phyloP scores from a whole-genome alignment of 2,888 invertebrate genomes.

The Prosapia bicincta region DNA sequence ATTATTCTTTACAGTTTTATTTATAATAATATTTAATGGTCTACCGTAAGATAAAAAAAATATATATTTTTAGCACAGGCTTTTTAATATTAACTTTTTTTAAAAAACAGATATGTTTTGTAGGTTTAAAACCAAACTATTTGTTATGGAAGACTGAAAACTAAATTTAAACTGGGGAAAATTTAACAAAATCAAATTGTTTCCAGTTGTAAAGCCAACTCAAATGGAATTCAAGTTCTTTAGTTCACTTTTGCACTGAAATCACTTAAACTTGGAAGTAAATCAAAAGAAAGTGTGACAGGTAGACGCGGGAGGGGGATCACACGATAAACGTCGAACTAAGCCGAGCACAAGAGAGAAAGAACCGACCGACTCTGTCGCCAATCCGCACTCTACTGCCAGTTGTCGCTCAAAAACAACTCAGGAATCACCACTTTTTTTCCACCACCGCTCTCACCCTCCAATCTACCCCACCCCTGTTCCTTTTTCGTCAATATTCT shows the following conservation, averaged over 20 bases:
- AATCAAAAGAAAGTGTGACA: slow-evolving; percentile 22
- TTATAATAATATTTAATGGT: too few relatives aligned
- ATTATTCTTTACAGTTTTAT: too few relatives aligned
- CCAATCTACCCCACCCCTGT: slow-evolving; percentile 20
- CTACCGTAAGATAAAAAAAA: too few relatives aligned
- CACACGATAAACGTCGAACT: slow-evolving; percentile 27
- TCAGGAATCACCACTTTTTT: slow-evolving; percentile 30
- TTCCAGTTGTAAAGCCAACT: background rate
- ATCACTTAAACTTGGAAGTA: slow-evolving; percentile 4
- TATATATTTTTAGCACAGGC: too few relatives aligned
- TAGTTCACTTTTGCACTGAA: background rate
- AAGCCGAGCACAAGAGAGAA: background rate
- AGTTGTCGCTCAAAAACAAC: slow-evolving; percentile 30
- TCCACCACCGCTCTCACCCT: slow-evolving; percentile 25
- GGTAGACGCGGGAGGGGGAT: slow-evolving; percentile 29
- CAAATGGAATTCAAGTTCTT: background rate
- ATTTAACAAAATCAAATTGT: background rate
- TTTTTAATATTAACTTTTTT: too few relatives aligned
- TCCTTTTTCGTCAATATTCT: slow-evolving; percentile 33
- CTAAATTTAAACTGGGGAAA: too few relatives aligned
- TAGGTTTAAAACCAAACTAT: too few relatives aligned
- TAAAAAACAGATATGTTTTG: too few relatives aligned
- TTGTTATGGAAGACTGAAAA: too few relatives aligned
- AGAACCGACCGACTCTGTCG: slow-evolving; percentile 18
- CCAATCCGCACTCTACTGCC: slow-evolving; percentile 29